Base-by-base conservation (phyloP, 2,113 vertebrate species). In the Ornithorhynchus anatinus region DNA sequence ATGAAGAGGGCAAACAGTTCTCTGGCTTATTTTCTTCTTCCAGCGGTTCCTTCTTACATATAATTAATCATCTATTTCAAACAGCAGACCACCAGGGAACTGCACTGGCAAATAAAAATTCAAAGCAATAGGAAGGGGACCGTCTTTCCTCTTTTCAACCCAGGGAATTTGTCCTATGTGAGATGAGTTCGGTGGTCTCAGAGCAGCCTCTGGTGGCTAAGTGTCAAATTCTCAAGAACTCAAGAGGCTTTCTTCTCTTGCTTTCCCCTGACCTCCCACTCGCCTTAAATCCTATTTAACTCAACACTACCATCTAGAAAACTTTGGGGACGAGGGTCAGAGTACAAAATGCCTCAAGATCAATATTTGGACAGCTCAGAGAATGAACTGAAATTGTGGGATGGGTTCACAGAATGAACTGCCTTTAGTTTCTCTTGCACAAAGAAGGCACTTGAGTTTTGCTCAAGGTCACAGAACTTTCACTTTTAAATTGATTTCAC, bases 141-240 rank as follows among this genome's bases (percentile, higher is more conserved):
- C 39, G 63, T 62, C 59, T 69, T 67, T 73, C 53, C 10, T 56
- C 35, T 37, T 61, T 64, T 62, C 59, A 40, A 54, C 31, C n/a
- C 0, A 54, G 69, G 56, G 72, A 63, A 31, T 42, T 45, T 64
- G 58, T 57, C 45, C 9, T 19, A 6, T 59, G 22, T 39, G 56
- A 62, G 62, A 65, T 32, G 48, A 73, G 35, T 38, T 14, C 42
- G 50, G 45, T 62, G 39, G 44, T 72, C 19, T 10, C 82, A 69
- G 69, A 84, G 88, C 80, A 80, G 50, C 84, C 86, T 84, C 77
- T 84, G 84, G 57, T 69, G 59, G 89, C 56, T 58, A 42, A 72
- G 69, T 76, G 67, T 81, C 82, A 74, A 88, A 71, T 78, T 56
- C 72, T 81, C 76, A 57, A 76, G 42, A 79, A 71, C 61, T 54